Base-by-base conservation (phyloP, 2,888 invertebrate genomes). In the Lampropteryx suffumata region DNA sequence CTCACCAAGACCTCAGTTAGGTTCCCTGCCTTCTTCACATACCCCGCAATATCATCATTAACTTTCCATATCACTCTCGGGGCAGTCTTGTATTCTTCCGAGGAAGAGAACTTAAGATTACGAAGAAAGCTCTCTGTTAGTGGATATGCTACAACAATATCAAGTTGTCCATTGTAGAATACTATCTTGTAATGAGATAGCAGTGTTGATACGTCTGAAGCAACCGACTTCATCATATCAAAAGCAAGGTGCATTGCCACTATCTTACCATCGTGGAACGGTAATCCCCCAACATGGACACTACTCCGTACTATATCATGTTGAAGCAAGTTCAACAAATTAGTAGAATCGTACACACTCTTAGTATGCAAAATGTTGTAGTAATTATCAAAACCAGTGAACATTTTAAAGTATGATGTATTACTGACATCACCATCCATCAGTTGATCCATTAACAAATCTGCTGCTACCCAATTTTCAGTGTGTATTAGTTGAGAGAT, bases 301-400 rank as follows among this genome's bases (percentile, higher is more conserved):
- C 91, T 90, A 1, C 67, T 67, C 36, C 93, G 81, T 0, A 92
- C 79, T 39, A 76, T 69, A 11, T 75, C 73, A 59, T 84, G 78
- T 24, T 83, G 66, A 1, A 91, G 61, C 12, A 87, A 60, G n/a
- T 74, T 50, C 0, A 62, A 59, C 26, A 84, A 81, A 1, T 83
- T 69, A 11, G 86, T 79, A 36, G 81, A 74, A 36, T 91, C 88
- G 1, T 81, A 75, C 10, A 91, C 89, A 3, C 88, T 76, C 0
- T 91, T 79, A 0, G 80, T 52, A 35, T 91, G 75, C 11, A 97
- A 72, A 66, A 92, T 94, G 71, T 96, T 96, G 69, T 93, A 96
- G 64, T 94, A 94, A 67, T 94, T 93, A n/a, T 92, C 75, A 50
- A 95, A 95, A 0, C 96, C 96, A 3, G 96, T 95, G 27, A 90